phyloP scores from a whole-genome alignment of 2,113 vertebrate genomes.

The Cyrtonyx montezumae region DNA sequence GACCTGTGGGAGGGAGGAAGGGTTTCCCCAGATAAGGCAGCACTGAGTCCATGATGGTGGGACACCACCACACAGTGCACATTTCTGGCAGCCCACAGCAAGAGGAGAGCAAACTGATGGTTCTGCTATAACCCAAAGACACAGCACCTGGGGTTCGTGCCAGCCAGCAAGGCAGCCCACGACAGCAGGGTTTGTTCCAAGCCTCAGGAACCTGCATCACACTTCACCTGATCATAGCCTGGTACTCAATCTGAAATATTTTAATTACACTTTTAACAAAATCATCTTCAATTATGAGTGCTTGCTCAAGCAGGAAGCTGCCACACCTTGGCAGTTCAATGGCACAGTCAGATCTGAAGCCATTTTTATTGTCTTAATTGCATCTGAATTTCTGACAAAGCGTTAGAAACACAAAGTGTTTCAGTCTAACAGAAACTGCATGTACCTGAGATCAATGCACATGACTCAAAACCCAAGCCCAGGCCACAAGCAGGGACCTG shows the following conservation, averaged over 20 bases:
- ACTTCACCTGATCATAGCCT: neutral
- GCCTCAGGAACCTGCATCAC: neutral
- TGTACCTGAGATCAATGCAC: neutral
- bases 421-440: neutral
- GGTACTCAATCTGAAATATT: neutral
- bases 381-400: neutral
- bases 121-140: neutral
- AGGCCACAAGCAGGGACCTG: neutral
- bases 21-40: neutral
- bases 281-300: neutral
- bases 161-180: fast-evolving
- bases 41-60: neutral
- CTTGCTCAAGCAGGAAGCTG: constrained; percentile 14
- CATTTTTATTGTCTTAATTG: neutral
- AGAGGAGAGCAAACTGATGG: neutral
- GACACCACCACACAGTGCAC: neutral
- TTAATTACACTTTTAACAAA: constrained; percentile 27
- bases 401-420: neutral
- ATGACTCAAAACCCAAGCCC: neutral
- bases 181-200: neutral
- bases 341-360: neutral
- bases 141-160: neutral
- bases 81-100: neutral
- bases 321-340: constrained; percentile 11
- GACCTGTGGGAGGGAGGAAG: neutral